Percentiles rank a stretch among this genome's conserved stretches.
Conservation (phyloP, 2,113 vertebrate species). For the Stictonetta naevosa region DNA sequence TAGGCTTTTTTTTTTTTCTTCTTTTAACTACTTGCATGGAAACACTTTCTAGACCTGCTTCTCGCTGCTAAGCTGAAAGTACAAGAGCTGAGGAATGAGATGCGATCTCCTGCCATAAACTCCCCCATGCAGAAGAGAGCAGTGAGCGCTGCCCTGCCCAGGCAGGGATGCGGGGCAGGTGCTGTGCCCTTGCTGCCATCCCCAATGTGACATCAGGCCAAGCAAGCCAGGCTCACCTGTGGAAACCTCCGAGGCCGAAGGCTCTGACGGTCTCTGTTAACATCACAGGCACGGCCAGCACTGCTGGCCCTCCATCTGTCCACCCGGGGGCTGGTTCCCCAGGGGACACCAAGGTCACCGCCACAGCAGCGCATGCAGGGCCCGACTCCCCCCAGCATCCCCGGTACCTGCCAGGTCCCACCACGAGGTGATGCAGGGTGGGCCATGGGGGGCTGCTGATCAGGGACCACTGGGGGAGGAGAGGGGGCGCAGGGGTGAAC, state of each 20-base stretch:
- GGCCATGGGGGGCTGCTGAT: neutral
- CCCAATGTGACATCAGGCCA: neutral
- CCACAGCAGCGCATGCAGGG: neutral
- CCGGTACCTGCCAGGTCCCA: conserved; percentile 34
- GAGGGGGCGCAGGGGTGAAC: neutral
- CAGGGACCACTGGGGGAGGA: neutral
- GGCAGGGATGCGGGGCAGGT: neutral
- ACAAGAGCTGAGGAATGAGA: neutral
- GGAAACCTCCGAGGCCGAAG: neutral
- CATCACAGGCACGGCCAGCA: neutral
- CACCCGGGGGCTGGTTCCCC: neutral
- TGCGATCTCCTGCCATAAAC: neutral
- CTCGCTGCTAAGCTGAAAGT: neutral
- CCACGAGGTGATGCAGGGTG: neutral
- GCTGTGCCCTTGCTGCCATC: neutral
- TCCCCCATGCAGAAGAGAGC: fast-evolving
- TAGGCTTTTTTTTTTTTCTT: neutral
- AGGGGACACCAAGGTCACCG: neutral
- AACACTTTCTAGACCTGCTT: neutral
- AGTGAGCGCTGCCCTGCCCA: fast-evolving
- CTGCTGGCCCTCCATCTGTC: fast-evolving
- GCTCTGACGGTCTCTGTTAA: neutral
- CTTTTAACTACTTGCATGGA: neutral
- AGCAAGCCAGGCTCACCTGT: fast-evolving
- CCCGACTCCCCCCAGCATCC: neutral